Conservation (phyloP, 2,797 vertebrate species). For the Melanotaenia pygmaea region DNA sequence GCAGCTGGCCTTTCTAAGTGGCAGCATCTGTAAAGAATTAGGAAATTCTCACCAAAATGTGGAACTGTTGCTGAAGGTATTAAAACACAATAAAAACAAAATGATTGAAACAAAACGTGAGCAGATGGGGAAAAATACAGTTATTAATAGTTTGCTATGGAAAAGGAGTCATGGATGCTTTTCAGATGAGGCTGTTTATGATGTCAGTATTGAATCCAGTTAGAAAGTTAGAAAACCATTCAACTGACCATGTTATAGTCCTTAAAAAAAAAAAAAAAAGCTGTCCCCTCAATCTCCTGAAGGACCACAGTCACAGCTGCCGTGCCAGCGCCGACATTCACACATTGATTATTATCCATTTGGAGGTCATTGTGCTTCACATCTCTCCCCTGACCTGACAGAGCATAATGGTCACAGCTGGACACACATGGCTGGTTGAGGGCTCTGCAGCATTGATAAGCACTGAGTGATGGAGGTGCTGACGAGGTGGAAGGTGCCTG, state of each 20-base stretch:
- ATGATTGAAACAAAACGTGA: not conserved
- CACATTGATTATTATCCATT: constrained; percentile 67
- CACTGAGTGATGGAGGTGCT: constrained; percentile 31
- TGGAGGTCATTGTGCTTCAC: constrained; percentile 55
- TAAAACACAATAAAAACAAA: not conserved
- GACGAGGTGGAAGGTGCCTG: constrained; percentile 46
- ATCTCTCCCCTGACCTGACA: constrained; percentile 34
- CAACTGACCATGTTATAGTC: constrained; percentile 22
- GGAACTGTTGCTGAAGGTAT: not conserved
- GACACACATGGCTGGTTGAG: constrained; percentile 55
- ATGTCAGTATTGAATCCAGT: not conserved
- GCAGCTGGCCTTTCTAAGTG: not conserved
- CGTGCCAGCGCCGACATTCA: constrained; percentile 44
- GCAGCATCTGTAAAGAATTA: not conserved
- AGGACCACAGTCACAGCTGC: constrained; percentile 55
- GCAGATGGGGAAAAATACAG: not conserved
- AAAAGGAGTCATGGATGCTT: no score
- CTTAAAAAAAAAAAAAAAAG: constrained; percentile 15
- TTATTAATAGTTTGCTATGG: no score
- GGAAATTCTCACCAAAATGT: not conserved
- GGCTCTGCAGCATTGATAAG: constrained; percentile 55
- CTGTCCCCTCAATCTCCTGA: constrained; percentile 35
- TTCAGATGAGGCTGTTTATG: no score
- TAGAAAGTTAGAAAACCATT: constrained; percentile 14
- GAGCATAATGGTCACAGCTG: constrained; percentile 55